These are phyloP conservation scores for Proctacanthus coquilletti DNA, from an alignment of 1,140 invertebrate genomes.

Conservation along the genomic window DNA sequence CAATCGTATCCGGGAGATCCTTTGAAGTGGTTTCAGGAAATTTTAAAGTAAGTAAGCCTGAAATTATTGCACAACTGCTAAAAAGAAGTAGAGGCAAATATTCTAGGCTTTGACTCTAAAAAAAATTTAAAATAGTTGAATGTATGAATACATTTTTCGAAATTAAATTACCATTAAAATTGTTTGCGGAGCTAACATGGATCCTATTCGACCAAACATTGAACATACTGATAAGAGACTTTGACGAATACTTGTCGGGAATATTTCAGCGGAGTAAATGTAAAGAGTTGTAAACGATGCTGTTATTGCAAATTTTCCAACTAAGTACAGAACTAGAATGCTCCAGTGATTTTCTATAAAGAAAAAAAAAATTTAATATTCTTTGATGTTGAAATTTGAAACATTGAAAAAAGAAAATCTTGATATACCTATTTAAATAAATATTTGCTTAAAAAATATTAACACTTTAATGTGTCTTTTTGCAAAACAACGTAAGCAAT, in stretches of 20 bases:
- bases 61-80: slow-evolving; percentile 34
- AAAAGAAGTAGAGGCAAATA: slow-evolving; percentile 43
- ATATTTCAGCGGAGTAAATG: slow-evolving; percentile 49
- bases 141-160: neutral
- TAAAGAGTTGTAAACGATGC: slow-evolving; percentile 45
- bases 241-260: slow-evolving; percentile 42
- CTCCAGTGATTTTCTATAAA: slow-evolving; percentile 8
- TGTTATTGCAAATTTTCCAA: slow-evolving; percentile 52
- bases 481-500: too few relatives aligned
- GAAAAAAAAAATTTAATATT: neutral
- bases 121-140: slow-evolving; percentile 8
- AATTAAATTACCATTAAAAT: slow-evolving; percentile 36
- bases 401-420: slow-evolving; percentile 16
- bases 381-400: slow-evolving; percentile 13
- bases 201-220: slow-evolving; percentile 49
- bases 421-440: too few relatives aligned
- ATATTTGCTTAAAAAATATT: too few relatives aligned
- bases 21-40: slow-evolving; percentile 46
- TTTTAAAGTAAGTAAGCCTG: slow-evolving; percentile 35
- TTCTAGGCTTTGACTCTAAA: slow-evolving; percentile 27
- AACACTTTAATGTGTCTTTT: too few relatives aligned
- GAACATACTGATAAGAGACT: slow-evolving; percentile 44
- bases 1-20: slow-evolving; percentile 45
- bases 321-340: slow-evolving; percentile 39
- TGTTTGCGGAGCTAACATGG: slow-evolving; percentile 49